Evolutionary conservation across 1,140 invertebrate genomes (phyloP).

Genomic region (Steinernema khuongi): DNA sequence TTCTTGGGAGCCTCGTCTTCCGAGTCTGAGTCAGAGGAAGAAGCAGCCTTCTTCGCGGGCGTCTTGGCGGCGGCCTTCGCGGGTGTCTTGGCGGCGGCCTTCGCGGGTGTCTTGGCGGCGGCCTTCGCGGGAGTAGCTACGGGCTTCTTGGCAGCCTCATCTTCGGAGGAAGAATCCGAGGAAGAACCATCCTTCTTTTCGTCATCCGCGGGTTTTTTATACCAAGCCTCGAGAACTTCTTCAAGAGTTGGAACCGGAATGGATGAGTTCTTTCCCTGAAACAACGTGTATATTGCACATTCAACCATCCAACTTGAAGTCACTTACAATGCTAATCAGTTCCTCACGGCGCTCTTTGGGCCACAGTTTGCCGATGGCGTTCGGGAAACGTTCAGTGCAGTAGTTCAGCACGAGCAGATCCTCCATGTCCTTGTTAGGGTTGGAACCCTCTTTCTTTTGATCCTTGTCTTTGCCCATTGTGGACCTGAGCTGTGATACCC

Average conservation of each 20-base stretch:
- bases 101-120: constrained; percentile 4
- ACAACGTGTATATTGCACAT: neutral
- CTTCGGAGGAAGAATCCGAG: constrained; percentile 26
- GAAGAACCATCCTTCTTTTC: constrained; percentile 70
- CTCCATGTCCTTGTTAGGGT: neutral
- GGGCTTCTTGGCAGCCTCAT: constrained; percentile 29
- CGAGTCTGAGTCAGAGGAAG: constrained; percentile 20
- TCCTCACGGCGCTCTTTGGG: neutral
- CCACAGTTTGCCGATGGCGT: neutral
- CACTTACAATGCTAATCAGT: neutral
- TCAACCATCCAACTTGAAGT: neutral
- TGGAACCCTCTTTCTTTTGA: neutral
- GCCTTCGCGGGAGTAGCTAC: neutral
- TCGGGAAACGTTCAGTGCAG: neutral
- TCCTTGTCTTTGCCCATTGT: no score
- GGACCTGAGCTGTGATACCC: no score
- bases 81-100: constrained; percentile 25
- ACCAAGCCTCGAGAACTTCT: no score
- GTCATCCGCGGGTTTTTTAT: no score
- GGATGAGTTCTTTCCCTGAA: neutral
- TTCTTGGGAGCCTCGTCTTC: constrained; percentile 24
- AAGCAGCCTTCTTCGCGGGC: constrained; percentile 30
- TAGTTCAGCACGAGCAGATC: neutral
- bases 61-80: constrained; percentile 23
- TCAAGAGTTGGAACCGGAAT: neutral